Evolutionary conservation across 2,113 vertebrate species (phyloP), one percentile per base, ranked within the genome.

Genomic region (Phocoena sinus): DNA sequence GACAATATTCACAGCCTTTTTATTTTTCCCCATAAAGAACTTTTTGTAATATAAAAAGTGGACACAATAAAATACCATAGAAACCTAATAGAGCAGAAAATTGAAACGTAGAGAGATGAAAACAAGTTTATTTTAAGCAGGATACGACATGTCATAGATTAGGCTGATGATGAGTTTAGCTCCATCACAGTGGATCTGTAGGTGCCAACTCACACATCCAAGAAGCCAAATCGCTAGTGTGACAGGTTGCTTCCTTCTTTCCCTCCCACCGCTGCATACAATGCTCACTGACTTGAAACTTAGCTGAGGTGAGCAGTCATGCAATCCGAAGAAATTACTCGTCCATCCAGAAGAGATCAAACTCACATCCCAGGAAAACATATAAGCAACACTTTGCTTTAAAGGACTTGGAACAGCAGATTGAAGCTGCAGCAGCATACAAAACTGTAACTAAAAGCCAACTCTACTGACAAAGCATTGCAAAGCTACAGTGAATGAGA

Each of bases 71-170:
- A 94, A 77, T 41, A 63, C 77, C 93, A 74, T 25, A 86, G 92
- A 89, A 96, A 92, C 90, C 58, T 58, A 96, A 74, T 33, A 58
- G 33, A 79, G 68, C 67, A 92, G 86, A 95, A 94, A 88, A 94
- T 62, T 33, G 80, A 79, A 94, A 77, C 56, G 58, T 23, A 58
- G 89, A 91, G 90, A 89, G 71, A 74, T 58, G 60, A 85, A 97
- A 94, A 93, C 38, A 14, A 79, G 31, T 92, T 94, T 97, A 93
- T 94, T 96, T 95, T 73, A 87, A 82, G 93, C 81, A 82, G 84
- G 90, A 91, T 50, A 36, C 47, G 76, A 79, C 56, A 79, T 50
- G 80, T 53, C 77, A 62, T 6, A 50, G 62, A 91, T 89, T 9
- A 95, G 38, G 77, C 82, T 82, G 83, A 85, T 56, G 67, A 94